Percentiles rank a stretch among this genome's conserved stretches.
Conservation (phyloP, 2,113 vertebrate genomes). For the Meleagris gallopavo region DNA sequence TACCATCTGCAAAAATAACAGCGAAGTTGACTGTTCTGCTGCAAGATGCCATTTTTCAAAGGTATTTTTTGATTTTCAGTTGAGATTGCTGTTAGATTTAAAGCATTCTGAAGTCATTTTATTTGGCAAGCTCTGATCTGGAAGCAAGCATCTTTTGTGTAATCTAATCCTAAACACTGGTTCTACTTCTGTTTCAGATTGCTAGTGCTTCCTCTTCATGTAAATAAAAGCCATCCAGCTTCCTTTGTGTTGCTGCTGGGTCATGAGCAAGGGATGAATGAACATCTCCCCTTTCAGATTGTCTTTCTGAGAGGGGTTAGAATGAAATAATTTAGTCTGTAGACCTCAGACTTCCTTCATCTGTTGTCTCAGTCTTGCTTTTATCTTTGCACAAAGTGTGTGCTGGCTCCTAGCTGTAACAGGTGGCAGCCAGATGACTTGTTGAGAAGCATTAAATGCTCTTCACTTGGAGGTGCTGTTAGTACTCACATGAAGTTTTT, state of each 20-base stretch:
- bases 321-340: conserved; percentile 29
- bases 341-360: conserved; percentile 6
- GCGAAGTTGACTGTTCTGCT: not conserved
- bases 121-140: not conserved
- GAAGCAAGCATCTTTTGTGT: not conserved
- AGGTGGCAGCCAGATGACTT: not conserved
- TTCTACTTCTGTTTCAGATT: conserved; percentile 5
- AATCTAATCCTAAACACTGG: not conserved
- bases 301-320: not conserved
- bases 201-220: not conserved
- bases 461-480: not conserved
- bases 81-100: not conserved
- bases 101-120: not conserved
- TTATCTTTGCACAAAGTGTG: not conserved
- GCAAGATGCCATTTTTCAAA: not conserved
- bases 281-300: not conserved
- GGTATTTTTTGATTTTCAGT: not conserved
- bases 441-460: rapidly evolving
- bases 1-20: not conserved
- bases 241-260: conserved; percentile 18
- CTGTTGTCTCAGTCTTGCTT: conserved; percentile 27
- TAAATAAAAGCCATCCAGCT: not conserved
- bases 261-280: not conserved
- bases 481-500: not conserved
- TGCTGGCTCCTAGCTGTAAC: not conserved